Evolutionary conservation across 1,140 invertebrate genomes (phyloP).

Genomic region (Zaprionus tsacasi): DNA sequence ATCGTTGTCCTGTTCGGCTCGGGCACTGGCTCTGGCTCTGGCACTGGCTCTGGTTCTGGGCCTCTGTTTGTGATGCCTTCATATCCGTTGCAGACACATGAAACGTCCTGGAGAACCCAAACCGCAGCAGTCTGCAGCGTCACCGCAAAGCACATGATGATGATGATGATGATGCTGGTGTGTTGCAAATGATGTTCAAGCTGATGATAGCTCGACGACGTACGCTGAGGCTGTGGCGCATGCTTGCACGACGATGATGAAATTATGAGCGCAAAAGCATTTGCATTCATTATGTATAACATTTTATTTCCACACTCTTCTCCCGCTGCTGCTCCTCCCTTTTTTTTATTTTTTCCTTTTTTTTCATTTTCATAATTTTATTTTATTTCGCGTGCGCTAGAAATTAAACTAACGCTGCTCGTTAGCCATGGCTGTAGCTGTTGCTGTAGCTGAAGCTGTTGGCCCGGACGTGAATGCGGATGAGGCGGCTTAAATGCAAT

Average conservation of each 20-base stretch:
- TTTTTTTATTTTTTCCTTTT: not conserved
- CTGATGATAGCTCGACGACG: conserved; percentile 13
- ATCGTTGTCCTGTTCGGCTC: conserved; percentile 22
- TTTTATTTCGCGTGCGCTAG: conserved; percentile 58
- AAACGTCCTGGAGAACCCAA: conserved; percentile 72
- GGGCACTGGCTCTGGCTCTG: conserved; percentile 5
- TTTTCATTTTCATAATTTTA: conserved; percentile 33
- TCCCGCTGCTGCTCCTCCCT: too few species aligned
- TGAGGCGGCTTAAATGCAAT: conserved; percentile 72
- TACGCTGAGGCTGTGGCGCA: not conserved
- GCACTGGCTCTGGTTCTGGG: conserved; percentile 35
- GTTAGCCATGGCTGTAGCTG: conserved; percentile 48
- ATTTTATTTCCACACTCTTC: conserved; percentile 40
- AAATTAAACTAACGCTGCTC: conserved; percentile 81
- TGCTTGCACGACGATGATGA: conserved; percentile 63
- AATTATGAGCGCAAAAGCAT: conserved; percentile 81
- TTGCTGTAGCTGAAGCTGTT: not conserved
- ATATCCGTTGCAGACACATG: conserved; percentile 80
- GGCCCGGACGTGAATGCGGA: conserved; percentile 42
- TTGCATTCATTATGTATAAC: conserved; percentile 78
- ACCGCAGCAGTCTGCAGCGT: conserved; percentile 59
- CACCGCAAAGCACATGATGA: conserved; percentile 45
- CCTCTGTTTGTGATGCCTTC: conserved; percentile 81
- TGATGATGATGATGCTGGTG: conserved; percentile 26
- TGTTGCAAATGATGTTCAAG: conserved; percentile 10